These are phyloP conservation scores for Pecten maximus DNA, from an alignment of 2,888 invertebrate species.

Conservation along the genomic window DNA sequence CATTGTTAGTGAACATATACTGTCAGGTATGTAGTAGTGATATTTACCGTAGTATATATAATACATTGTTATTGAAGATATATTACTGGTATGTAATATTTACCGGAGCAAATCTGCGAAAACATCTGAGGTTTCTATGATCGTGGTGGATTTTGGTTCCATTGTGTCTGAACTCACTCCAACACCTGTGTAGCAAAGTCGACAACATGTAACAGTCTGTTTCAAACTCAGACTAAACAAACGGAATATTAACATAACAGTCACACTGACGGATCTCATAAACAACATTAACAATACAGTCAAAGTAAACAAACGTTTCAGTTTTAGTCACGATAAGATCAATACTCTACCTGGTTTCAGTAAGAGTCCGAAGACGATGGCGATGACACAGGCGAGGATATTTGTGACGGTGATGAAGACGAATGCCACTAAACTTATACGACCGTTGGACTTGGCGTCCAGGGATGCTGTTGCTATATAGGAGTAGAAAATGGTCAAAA, in stretches of 20 bases:
- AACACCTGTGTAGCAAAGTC: not conserved
- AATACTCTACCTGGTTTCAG: constrained; percentile 72
- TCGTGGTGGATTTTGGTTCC: not conserved
- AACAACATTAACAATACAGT: no score
- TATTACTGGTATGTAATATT: not conserved
- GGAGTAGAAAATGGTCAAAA: no score
- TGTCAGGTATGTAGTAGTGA: no score
- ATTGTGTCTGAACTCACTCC: not conserved
- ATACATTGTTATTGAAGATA: no score
- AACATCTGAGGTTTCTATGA: constrained; percentile 72
- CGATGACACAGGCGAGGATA: constrained; percentile 67
- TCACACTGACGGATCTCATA: no score
- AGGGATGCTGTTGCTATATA: constrained; percentile 73
- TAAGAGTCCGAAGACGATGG: constrained; percentile 63
- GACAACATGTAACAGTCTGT: not conserved
- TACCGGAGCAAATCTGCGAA: constrained; percentile 72
- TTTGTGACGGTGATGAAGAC: constrained; percentile 71
- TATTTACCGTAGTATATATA: not conserved
- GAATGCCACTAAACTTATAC: constrained; percentile 72
- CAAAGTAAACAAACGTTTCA: no score
- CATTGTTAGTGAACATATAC: no score
- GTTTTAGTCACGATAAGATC: no score
- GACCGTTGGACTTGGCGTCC: constrained; percentile 77
- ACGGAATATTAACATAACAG: no score
- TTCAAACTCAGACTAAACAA: no score